phyloP scores from a whole-genome alignment of 2,797 vertebrate species.

The Sitta carolinensis region DNA sequence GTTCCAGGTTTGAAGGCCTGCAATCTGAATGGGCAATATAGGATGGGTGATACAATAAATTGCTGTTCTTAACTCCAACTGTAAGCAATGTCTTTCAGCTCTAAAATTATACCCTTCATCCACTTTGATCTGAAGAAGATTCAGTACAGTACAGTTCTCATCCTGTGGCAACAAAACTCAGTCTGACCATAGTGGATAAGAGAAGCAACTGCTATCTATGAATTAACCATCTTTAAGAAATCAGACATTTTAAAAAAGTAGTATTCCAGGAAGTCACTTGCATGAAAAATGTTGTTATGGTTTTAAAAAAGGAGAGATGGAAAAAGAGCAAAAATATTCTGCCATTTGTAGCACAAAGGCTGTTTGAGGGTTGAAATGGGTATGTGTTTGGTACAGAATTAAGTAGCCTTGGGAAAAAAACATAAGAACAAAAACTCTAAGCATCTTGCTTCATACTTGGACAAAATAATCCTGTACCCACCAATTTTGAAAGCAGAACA shows the following conservation, averaged over 20 bases:
- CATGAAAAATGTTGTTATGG: background rate
- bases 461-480: background rate
- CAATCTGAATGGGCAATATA: background rate
- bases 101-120: background rate
- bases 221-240: background rate
- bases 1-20: conserved; percentile 37
- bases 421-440: background rate
- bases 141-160: background rate
- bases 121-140: conserved; percentile 14
- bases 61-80: background rate
- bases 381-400: background rate
- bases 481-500: background rate
- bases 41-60: conserved; percentile 4
- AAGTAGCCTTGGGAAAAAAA: background rate
- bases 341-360: background rate
- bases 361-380: background rate
- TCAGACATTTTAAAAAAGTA: background rate
- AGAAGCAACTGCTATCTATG: background rate
- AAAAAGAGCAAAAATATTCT: background rate
- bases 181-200: background rate
- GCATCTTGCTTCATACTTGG: background rate
- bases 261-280: background rate
- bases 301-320: background rate
- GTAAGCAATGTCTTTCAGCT: conserved; percentile 7
- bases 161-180: background rate